A percentile compares a stretch with the other conserved stretches of the same genome.
Evolutionary conservation across 2,113 vertebrate genomes (phyloP).

Genomic region (Lethenteron camtschaticum): DNA sequence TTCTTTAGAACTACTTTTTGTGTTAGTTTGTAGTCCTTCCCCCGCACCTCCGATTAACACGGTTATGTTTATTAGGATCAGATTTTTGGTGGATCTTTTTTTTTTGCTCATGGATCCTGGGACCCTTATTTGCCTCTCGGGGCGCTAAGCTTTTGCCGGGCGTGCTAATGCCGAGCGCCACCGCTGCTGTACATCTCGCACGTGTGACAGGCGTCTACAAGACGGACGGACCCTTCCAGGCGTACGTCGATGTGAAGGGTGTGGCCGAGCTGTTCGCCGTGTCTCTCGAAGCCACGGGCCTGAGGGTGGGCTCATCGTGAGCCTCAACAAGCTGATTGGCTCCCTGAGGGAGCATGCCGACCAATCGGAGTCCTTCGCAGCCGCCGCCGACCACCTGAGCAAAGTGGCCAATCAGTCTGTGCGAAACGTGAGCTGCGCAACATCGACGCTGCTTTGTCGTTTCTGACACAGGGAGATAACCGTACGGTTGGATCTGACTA

Average conservation of each 20-base stretch:
- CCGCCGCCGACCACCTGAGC: conserved; percentile 6
- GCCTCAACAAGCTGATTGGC: conserved; percentile 7
- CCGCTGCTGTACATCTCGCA: too few relatives aligned
- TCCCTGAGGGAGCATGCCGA: conserved; percentile 6
- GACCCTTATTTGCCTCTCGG: not conserved
- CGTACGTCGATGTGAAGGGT: conserved; percentile 8
- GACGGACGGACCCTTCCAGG: conserved; percentile 8
- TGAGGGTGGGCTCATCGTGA: conserved; percentile 8
- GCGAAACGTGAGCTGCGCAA: conserved; percentile 8
- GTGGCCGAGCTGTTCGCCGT: conserved; percentile 8
- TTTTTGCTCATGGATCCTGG: not conserved
- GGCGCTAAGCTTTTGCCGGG: not conserved
- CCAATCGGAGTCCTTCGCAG: conserved; percentile 4
- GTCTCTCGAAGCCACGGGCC: not conserved
- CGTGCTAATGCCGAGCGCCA: not conserved
- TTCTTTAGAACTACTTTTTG: too few relatives aligned
- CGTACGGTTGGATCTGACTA: too few relatives aligned
- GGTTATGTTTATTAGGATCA: not conserved
- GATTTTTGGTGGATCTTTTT: not conserved
- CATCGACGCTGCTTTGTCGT: not conserved
- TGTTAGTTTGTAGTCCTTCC: not conserved
- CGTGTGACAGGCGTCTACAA: conserved; percentile 9
- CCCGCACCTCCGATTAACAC: not conserved
- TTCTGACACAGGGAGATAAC: not conserved
- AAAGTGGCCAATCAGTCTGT: conserved; percentile 9